Evolutionary conservation across 2,888 invertebrate species (phyloP).

Genomic region (Blera fallax): DNA sequence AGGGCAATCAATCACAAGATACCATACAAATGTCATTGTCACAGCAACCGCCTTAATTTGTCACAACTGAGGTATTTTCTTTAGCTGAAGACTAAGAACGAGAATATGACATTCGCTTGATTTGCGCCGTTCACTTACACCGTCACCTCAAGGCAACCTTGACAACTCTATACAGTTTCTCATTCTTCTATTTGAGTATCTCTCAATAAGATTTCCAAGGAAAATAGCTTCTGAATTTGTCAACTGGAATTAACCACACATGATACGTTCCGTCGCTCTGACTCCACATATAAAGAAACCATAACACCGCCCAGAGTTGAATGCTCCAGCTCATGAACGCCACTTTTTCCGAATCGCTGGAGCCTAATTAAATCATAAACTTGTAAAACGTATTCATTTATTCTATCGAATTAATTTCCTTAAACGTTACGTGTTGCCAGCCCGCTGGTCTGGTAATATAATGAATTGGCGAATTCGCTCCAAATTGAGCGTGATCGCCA

Average conservation of each 20-base stretch:
- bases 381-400: constrained; percentile 46
- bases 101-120: constrained; percentile 52
- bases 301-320: constrained; percentile 31
- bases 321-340: constrained; percentile 45
- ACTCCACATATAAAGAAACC: not conserved
- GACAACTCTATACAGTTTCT: constrained; percentile 65
- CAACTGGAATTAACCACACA: constrained; percentile 57
- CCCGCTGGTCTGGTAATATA: constrained; percentile 30
- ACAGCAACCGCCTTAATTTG: constrained; percentile 58
- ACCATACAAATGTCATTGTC: constrained; percentile 63
- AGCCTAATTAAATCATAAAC: constrained; percentile 60
- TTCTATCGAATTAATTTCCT: constrained; percentile 60
- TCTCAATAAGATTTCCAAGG: constrained; percentile 26
- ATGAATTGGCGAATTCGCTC: constrained; percentile 44
- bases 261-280: not conserved
- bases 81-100: constrained; percentile 5
- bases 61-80: constrained; percentile 41
- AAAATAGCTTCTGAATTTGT: constrained; percentile 57
- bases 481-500: constrained; percentile 44
- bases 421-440: constrained; percentile 43
- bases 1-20: constrained; percentile 47
- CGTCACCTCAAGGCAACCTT: constrained; percentile 40
- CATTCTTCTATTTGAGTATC: not conserved
- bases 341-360: constrained; percentile 21
- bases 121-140: constrained; percentile 44